Conservation (phyloP, 2,888 invertebrate species). For the Sepiola atlantica region DNA sequence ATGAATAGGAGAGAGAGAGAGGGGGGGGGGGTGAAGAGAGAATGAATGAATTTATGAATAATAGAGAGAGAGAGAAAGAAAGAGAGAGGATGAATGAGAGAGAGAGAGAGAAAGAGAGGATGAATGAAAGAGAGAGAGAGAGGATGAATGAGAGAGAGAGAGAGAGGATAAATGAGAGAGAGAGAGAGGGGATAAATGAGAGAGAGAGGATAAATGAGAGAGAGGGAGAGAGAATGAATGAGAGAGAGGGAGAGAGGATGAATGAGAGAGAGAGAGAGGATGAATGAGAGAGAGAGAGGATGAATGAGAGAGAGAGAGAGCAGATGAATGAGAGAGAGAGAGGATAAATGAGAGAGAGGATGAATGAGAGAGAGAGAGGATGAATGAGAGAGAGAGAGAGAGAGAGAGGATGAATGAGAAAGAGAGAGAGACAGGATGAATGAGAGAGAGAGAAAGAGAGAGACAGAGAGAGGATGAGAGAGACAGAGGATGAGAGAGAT, state of each 20-base stretch:
- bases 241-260: too few species aligned
- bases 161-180: neutral
- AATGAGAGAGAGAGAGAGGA: too few species aligned
- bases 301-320: too few species aligned
- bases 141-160: neutral
- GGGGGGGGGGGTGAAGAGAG: neutral
- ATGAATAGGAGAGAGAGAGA: neutral
- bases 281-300: neutral
- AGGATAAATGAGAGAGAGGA: neutral
- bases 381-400: too few species aligned
- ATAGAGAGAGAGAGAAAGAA: neutral
- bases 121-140: neutral
- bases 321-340: too few species aligned
- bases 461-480: neutral
- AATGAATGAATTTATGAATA: neutral
- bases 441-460: too few species aligned
- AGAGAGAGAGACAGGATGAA: neutral
- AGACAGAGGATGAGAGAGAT: neutral
- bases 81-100: neutral
- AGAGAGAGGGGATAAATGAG: neutral
- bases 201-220: neutral
- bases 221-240: too few species aligned
- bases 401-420: neutral
- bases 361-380: neutral
- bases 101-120: neutral